These are phyloP conservation scores for Hippotragus niger DNA, from an alignment of 2,113 vertebrate genomes.

Conservation along the genomic window DNA sequence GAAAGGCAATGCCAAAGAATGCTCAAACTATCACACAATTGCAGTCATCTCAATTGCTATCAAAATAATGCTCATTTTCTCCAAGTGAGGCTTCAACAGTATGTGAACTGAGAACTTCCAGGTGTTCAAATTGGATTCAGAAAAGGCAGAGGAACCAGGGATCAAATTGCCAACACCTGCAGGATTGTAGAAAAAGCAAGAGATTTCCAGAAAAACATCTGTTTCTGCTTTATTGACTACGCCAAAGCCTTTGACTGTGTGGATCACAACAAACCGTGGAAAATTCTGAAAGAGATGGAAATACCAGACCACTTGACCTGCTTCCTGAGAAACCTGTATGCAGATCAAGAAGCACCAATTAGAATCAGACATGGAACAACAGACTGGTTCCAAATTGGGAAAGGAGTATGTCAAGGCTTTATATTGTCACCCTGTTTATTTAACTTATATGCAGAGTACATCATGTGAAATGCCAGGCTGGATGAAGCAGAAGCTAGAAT, in stretches of 20 bases:
- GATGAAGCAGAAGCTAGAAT: background rate
- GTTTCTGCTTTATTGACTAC: background rate
- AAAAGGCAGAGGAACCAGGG: background rate
- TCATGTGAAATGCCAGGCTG: background rate
- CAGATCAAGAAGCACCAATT: background rate
- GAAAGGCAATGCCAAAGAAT: background rate
- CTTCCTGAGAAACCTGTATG: background rate
- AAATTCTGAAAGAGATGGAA: background rate
- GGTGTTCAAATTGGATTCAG: background rate
- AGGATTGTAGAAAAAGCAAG: background rate
- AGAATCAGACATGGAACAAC: background rate
- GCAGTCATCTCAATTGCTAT: background rate
- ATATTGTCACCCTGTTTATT: no score
- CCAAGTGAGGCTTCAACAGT: background rate
- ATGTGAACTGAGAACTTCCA: background rate
- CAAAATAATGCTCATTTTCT: background rate
- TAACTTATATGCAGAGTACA: background rate
- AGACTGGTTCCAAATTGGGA: background rate
- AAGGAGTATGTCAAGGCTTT: background rate
- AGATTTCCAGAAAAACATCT: background rate
- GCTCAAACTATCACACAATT: background rate
- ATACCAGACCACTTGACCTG: background rate
- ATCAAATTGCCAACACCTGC: background rate
- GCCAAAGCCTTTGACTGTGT: background rate
- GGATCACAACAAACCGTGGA: background rate